A percentile compares a stretch with the other conserved stretches of the same genome.
phyloP scores from a whole-genome alignment of 1,140 invertebrate species.

The Apolygus lucorum region DNA sequence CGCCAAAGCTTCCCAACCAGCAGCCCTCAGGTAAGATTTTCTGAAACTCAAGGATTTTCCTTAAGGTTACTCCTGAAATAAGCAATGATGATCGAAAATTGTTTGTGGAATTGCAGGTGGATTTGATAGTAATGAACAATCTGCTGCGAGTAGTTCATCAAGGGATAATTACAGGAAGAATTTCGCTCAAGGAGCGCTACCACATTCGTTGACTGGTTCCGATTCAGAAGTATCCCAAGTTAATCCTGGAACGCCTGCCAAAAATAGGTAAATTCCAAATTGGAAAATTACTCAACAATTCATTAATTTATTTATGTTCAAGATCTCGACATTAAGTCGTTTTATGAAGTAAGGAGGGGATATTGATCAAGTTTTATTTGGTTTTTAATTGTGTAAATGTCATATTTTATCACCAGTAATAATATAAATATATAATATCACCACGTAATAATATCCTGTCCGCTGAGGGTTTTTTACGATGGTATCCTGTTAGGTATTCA shows the following conservation, averaged over 20 bases:
- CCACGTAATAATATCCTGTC: too few relatives aligned
- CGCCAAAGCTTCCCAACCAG: conserved; percentile 32
- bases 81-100: too few relatives aligned
- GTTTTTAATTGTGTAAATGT: too few relatives aligned
- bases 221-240: conserved; percentile 42
- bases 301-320: background rate
- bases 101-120: conserved; percentile 1
- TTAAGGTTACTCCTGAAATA: too few relatives aligned
- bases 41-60: conserved; percentile 17
- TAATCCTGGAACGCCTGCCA: background rate
- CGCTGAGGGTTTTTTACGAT: too few relatives aligned
- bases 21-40: conserved; percentile 10
- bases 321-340: too few relatives aligned
- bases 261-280: conserved; percentile 4
- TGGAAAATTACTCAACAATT: too few relatives aligned
- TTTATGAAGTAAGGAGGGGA: too few relatives aligned
- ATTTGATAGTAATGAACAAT: conserved; percentile 24
- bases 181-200: conserved; percentile 45
- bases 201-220: conserved; percentile 41
- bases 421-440: too few relatives aligned
- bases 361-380: background rate
- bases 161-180: conserved; percentile 43
- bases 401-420: too few relatives aligned
- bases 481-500: too few relatives aligned
- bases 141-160: conserved; percentile 31